Conservation (phyloP, 2,797 vertebrate species). For the Oophaga sylvatica region DNA sequence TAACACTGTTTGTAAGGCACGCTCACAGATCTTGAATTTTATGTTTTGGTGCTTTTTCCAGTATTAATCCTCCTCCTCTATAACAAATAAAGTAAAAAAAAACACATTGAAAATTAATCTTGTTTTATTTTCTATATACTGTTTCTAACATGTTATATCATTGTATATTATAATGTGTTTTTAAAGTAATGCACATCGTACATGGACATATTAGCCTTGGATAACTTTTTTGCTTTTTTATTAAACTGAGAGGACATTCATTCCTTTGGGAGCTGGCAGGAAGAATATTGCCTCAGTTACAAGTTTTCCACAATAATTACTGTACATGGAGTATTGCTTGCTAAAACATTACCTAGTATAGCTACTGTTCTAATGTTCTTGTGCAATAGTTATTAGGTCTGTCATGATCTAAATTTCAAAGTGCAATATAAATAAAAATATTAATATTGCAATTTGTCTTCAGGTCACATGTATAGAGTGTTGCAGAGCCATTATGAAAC, state of each 20-base stretch:
- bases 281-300: background rate
- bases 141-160: background rate
- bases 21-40: too few relatives aligned
- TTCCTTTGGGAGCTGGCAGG: background rate
- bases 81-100: too few relatives aligned
- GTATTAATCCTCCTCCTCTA: too few relatives aligned
- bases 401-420: background rate
- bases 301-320: background rate
- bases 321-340: background rate
- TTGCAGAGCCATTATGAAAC: background rate
- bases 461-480: background rate
- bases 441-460: background rate
- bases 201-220: background rate
- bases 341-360: background rate
- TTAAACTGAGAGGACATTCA: background rate
- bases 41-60: too few relatives aligned
- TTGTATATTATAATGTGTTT: background rate
- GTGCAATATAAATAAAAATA: constrained; percentile 18
- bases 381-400: background rate
- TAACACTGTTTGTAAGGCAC: too few relatives aligned
- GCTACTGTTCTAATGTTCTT: background rate
- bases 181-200: background rate
- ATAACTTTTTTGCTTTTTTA: background rate
- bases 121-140: background rate
- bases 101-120: background rate